phyloP scores from a whole-genome alignment of 92 coral and sea anemone genomes.

The Scolanthus callimorphus region DNA sequence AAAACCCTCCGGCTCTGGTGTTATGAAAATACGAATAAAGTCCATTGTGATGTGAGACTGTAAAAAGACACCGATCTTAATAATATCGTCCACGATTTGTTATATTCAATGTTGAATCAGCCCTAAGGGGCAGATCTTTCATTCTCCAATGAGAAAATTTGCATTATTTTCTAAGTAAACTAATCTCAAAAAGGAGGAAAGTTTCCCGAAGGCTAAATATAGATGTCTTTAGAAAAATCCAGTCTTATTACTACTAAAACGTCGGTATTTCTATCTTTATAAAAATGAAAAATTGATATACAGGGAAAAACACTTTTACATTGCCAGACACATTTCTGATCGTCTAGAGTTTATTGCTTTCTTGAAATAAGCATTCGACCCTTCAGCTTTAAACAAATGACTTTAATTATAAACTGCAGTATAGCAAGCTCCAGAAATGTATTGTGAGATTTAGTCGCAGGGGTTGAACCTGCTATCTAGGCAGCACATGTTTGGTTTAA shows the following conservation, averaged over 20 bases:
- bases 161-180: constrained; percentile 5
- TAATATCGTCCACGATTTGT: background rate
- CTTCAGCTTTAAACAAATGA: too few relatives aligned
- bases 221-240: background rate
- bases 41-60: background rate
- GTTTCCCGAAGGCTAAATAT: background rate
- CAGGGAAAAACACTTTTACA: constrained; percentile 8
- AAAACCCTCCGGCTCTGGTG: constrained; percentile 4
- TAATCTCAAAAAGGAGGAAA: background rate
- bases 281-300: background rate
- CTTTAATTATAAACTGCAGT: too few relatives aligned
- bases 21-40: constrained; percentile 11
- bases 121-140: background rate
- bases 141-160: background rate
- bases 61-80: background rate
- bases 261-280: background rate
- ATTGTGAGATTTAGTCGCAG: too few relatives aligned
- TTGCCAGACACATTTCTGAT: constrained; percentile 5
- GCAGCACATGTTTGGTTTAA: too few relatives aligned
- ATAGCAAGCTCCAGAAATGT: too few relatives aligned
- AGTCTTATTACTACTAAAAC: background rate
- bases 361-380: too few relatives aligned
- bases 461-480: too few relatives aligned
- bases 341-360: too few relatives aligned
- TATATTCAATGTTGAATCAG: background rate